A percentile compares a stretch with the other conserved stretches of the same genome.
Conservation (phyloP, 2,797 vertebrate genomes). For the Coilia nasus region DNA sequence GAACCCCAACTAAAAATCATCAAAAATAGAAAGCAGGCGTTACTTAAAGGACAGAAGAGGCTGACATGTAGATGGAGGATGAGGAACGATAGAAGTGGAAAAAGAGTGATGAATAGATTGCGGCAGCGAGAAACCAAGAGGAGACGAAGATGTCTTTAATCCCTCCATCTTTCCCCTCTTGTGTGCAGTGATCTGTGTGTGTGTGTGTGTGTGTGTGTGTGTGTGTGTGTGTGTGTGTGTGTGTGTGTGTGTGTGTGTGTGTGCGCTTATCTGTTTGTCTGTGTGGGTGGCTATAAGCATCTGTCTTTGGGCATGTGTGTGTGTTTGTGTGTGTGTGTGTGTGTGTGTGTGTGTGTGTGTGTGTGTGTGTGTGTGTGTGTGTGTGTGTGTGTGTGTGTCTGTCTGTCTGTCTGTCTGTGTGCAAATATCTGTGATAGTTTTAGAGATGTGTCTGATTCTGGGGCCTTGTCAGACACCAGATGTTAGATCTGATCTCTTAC, state of each 20-base stretch:
- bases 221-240: constrained; percentile 15
- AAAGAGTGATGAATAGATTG: too few species aligned
- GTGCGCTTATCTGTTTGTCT: background rate
- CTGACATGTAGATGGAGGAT: too few species aligned
- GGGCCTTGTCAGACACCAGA: too few species aligned
- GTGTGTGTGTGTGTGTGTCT: background rate
- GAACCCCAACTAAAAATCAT: too few species aligned
- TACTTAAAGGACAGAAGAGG: too few species aligned
- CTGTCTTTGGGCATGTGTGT: background rate
- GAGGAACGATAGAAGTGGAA: too few species aligned
- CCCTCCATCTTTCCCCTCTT: background rate
- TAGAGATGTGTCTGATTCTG: background rate
- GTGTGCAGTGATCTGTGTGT: background rate
- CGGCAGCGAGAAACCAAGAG: too few species aligned
- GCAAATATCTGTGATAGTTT: background rate
- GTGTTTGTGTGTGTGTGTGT: background rate
- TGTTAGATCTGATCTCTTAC: too few species aligned
- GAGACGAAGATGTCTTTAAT: too few species aligned
- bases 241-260: background rate
- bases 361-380: background rate
- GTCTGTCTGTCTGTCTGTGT: background rate
- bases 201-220: background rate
- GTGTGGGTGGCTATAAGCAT: background rate
- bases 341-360: background rate
- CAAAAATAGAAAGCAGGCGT: too few species aligned